Base-by-base conservation (phyloP, 2,797 vertebrate genomes). In the Spea hammondii region DNA sequence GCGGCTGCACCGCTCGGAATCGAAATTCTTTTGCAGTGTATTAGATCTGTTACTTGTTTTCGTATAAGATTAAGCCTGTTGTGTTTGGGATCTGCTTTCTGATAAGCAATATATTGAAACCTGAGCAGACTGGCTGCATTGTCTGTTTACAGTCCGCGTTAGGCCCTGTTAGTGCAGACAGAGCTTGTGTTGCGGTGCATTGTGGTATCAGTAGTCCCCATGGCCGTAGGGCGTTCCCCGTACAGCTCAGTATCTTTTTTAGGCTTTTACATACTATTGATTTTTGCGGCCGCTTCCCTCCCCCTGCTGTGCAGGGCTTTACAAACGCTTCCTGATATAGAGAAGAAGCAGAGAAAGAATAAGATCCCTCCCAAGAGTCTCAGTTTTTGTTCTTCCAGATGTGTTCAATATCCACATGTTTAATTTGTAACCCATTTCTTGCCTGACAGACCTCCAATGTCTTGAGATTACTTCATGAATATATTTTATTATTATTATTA, bases 171-270 rank as follows among this genome's bases (percentile, higher is more conserved):
- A 50, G 44, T 69, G 65, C 64, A 55, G 62, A 13, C 51, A 55
- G 44, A 55, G 44, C 65, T 7, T 59, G 65, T 32, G 13, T 72
- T 72, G 32, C 68, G 72, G 53, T 66, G 69, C 62, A 77, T 81
- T 72, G 48, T 81, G 74, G 79, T 12, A 55, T 32, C 57, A 51
- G 74, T 81, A 72, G 74, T 77, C 48, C 70, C n/a, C 11, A 9
- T 51, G 55, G 50, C 74, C 53, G 59, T 53, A 76, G 79, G 79
- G 79, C 74, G 79, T 81, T 77, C 79, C 79, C 79, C 64, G 6
- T 70, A 48, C 4, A 13, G 49, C 72, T 70, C 54, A 7, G 50
- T 66, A 49, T 76, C 64, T 32, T 44, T 54, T 80, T 62, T 80
- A 65, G 73, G 67, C 49, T 76, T 76, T 10, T 47, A 14, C 51